Percentiles rank a stretch among this genome's conserved stretches.
Conservation (phyloP, 1,140 invertebrate genomes). For the Lutraria rhynchaena region DNA sequence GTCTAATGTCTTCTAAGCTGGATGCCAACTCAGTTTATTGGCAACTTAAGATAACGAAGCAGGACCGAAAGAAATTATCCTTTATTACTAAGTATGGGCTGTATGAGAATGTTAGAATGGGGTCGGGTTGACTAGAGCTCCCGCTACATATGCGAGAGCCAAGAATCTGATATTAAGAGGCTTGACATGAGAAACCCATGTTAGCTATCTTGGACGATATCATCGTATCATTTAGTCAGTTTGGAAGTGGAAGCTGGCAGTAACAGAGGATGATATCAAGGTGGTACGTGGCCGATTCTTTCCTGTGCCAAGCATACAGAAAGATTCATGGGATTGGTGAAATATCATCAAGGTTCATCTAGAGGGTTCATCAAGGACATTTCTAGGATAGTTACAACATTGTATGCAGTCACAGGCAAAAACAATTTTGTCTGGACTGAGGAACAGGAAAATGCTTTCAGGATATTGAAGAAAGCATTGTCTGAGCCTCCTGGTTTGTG, state of each 20-base stretch:
- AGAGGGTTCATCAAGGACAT: conserved; percentile 30
- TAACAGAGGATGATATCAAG: conserved; percentile 11
- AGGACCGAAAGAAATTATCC: conserved; percentile 32
- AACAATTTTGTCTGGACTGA: no score
- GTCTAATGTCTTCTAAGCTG: conserved; percentile 15
- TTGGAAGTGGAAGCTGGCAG: conserved; percentile 2
- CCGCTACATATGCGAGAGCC: conserved; percentile 8
- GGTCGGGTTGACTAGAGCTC: neutral
- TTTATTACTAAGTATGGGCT: conserved; percentile 33
- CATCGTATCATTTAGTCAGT: conserved; percentile 18
- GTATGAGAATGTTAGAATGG: conserved; percentile 20
- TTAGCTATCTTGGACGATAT: conserved; percentile 60
- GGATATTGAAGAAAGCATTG: no score
- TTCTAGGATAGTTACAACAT: conserved; percentile 37
- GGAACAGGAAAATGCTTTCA: no score
- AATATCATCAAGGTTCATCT: conserved; percentile 53
- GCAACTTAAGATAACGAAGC: conserved; percentile 13
- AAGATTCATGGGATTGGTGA: conserved; percentile 50
- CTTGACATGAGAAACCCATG: conserved; percentile 17
- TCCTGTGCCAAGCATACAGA: conserved; percentile 39
- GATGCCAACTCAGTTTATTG: conserved; percentile 33
- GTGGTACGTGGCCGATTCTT: conserved; percentile 37
- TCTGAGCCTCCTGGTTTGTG: no score
- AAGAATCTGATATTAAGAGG: conserved; percentile 42
- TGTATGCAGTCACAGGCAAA: conserved; percentile 42